A percentile compares a stretch with the other conserved stretches of the same genome.
phyloP scores from a whole-genome alignment of 2,888 invertebrate genomes.

The Adineta ricciae region DNA sequence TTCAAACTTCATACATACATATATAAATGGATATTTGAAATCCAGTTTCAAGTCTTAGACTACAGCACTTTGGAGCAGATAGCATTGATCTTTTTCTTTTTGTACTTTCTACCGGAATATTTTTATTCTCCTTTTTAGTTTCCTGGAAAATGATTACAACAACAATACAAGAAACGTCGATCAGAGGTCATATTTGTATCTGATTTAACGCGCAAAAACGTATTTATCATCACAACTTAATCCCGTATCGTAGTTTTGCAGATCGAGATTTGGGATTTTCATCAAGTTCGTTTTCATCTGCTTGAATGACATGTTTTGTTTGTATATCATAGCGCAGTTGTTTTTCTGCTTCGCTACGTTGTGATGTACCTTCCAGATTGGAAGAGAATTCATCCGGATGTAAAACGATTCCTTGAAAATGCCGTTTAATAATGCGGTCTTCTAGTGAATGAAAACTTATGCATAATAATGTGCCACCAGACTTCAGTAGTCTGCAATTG shows the following conservation, averaged over 20 bases:
- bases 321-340: conserved; percentile 65
- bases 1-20: too few relatives aligned
- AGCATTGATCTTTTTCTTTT: too few relatives aligned
- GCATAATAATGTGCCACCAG: conserved; percentile 67
- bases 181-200: too few relatives aligned
- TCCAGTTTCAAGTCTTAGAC: too few relatives aligned
- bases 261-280: conserved; percentile 75
- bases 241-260: conserved; percentile 73
- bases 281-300: conserved; percentile 64
- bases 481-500: conserved; percentile 58
- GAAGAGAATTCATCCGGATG: conserved; percentile 51
- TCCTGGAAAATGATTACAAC: too few relatives aligned
- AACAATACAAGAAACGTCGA: too few relatives aligned
- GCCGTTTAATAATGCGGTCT: conserved; percentile 81
- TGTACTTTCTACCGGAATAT: not conserved
- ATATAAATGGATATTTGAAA: too few relatives aligned
- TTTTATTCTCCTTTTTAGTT: too few relatives aligned
- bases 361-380: conserved; percentile 52
- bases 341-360: conserved; percentile 40
- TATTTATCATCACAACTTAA: conserved; percentile 53
- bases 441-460: conserved; percentile 84
- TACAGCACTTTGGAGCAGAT: too few relatives aligned
- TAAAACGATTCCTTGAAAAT: conserved; percentile 67
- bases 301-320: conserved; percentile 68
- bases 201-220: not conserved